A percentile compares a stretch with the other conserved stretches of the same genome.
phyloP scores from a whole-genome alignment of 2,113 vertebrate genomes.

The Crotalus helleri region DNA sequence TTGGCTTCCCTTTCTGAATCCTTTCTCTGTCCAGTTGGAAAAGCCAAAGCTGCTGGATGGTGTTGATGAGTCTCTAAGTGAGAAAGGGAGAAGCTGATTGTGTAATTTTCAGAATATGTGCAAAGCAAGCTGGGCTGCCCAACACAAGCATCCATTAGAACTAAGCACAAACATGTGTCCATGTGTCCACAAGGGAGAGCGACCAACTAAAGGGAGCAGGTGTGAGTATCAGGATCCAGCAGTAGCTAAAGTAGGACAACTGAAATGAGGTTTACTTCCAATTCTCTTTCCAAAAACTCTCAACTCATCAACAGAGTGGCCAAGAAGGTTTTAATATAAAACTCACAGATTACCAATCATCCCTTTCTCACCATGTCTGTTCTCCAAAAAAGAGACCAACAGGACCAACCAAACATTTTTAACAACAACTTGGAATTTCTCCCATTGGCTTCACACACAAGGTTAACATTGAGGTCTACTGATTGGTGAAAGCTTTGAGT shows the following conservation, averaged over 20 bases:
- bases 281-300: not conserved
- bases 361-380: slow-evolving; percentile 3
- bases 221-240: not conserved
- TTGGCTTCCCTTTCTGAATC: slow-evolving; percentile 59
- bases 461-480: slow-evolving; percentile 30
- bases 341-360: not conserved
- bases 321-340: not conserved
- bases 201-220: slow-evolving; percentile 24
- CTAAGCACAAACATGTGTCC: slow-evolving; percentile 44
- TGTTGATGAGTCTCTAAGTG: slow-evolving; percentile 61
- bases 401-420: slow-evolving; percentile 9
- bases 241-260: not conserved
- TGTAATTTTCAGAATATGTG: slow-evolving; percentile 47
- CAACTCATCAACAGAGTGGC: not conserved
- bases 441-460: slow-evolving; percentile 27
- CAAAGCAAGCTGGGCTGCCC: slow-evolving; percentile 25
- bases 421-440: not conserved
- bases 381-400: slow-evolving; percentile 24
- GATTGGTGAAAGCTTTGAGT: slow-evolving; percentile 28
- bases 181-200: slow-evolving; percentile 24
- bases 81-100: slow-evolving; percentile 52
- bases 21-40: slow-evolving; percentile 58
- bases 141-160: slow-evolving; percentile 49
- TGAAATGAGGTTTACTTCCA: not conserved
- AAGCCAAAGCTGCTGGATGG: slow-evolving; percentile 54